These are phyloP conservation scores for Psix sp. DNA, from an alignment of 1,140 invertebrate species.

Conservation along the genomic window DNA sequence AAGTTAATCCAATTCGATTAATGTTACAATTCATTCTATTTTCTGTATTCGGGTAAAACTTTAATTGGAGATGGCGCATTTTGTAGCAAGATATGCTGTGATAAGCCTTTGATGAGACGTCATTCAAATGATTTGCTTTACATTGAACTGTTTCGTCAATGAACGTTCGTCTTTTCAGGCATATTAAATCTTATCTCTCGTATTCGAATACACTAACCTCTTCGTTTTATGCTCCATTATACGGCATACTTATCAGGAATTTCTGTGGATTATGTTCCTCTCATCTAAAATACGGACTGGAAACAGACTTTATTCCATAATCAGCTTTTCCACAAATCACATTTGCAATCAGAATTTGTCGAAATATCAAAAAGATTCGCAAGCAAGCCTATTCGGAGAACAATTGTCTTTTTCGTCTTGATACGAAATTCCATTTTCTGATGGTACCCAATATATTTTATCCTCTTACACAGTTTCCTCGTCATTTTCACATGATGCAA, in stretches of 20 bases:
- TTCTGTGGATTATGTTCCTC: constrained; percentile 55
- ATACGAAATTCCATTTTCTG: constrained; percentile 39
- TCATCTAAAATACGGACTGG: constrained; percentile 47
- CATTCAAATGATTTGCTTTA: constrained; percentile 21
- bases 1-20: constrained; percentile 14
- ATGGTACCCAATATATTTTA: constrained; percentile 39
- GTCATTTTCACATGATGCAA: constrained; percentile 7
- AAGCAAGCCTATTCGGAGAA: constrained; percentile 65
- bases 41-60: constrained; percentile 6
- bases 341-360: constrained; percentile 69
- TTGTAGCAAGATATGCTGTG: constrained; percentile 10
- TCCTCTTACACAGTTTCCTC: constrained; percentile 36
- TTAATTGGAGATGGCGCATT: constrained; percentile 12
- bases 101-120: constrained; percentile 10
- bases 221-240: constrained; percentile 55
- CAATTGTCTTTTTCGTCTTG: constrained; percentile 64
- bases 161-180: constrained; percentile 37
- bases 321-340: constrained; percentile 71
- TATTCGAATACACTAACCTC: constrained; percentile 39
- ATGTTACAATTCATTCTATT: constrained; percentile 9
- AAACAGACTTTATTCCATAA: constrained; percentile 68
- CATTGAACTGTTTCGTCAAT: constrained; percentile 24
- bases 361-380: constrained; percentile 70
- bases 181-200: constrained; percentile 52
- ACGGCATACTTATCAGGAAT: constrained; percentile 54